A percentile compares a stretch with the other conserved stretches of the same genome.
These are phyloP conservation scores for Caerostris extrusa DNA, from an alignment of 1,140 invertebrate genomes.

Conservation along the genomic window DNA sequence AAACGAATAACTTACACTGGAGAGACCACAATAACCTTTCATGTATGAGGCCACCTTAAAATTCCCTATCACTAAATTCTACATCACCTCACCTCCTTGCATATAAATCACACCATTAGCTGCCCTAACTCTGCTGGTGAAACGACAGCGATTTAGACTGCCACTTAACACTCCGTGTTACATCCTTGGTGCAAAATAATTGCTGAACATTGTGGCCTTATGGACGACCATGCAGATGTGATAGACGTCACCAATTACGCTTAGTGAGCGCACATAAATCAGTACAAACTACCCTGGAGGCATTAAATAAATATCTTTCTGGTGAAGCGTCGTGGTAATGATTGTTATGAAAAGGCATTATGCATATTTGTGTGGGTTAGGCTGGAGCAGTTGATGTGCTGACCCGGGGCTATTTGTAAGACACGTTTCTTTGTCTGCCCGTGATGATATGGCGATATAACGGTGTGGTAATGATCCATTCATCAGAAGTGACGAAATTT, in stretches of 20 bases:
- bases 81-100: constrained; percentile 38
- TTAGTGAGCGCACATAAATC: constrained; percentile 53
- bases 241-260: constrained; percentile 50
- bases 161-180: constrained; percentile 37
- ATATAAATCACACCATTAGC: constrained; percentile 65
- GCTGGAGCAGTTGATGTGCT: not conserved
- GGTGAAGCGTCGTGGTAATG: constrained; percentile 34
- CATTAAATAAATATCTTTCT: constrained; percentile 70
- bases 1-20: too few relatives aligned
- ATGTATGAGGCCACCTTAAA: not conserved
- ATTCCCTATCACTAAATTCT: not conserved
- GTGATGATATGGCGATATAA: not conserved
- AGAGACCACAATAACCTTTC: not conserved
- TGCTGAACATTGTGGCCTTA: constrained; percentile 34
- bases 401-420: constrained; percentile 38
- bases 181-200: constrained; percentile 42
- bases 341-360: constrained; percentile 61
- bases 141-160: constrained; percentile 50
- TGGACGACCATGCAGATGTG: constrained; percentile 41
- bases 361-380: constrained; percentile 3
- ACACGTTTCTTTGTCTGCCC: constrained; percentile 29
- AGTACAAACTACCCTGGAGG: constrained; percentile 4
- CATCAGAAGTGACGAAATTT: not conserved
- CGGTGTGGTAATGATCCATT: not conserved
- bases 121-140: not conserved